A percentile compares a stretch with the other conserved stretches of the same genome.
Conservation (phyloP, 2,797 vertebrate species). For the Carapus acus region DNA sequence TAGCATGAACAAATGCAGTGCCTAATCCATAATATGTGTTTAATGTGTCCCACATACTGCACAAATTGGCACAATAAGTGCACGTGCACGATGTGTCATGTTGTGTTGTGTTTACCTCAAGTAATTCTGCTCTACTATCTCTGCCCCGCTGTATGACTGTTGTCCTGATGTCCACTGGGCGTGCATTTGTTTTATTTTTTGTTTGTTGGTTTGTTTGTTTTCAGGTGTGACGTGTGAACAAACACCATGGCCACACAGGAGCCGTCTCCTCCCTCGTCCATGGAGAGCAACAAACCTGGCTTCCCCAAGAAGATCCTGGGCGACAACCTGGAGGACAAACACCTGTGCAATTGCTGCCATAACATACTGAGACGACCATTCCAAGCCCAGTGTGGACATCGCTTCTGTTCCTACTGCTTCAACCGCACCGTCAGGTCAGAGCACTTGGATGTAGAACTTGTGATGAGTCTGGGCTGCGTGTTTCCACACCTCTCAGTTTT, state of each 20-base stretch:
- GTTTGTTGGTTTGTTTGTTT: too few species aligned
- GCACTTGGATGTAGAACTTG: too few species aligned
- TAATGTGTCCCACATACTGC: too few species aligned
- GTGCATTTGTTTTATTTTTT: too few species aligned
- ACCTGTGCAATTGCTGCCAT: constrained; percentile 86
- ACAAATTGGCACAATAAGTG: too few species aligned
- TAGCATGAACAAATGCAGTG: too few species aligned
- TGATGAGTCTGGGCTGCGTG: background rate
- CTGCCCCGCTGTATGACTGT: too few species aligned
- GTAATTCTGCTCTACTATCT: too few species aligned
- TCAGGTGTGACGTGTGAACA: constrained; percentile 62
- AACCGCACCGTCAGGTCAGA: constrained; percentile 84
- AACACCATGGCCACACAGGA: constrained; percentile 82
- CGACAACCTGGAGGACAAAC: constrained; percentile 86
- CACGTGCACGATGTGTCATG: too few species aligned
- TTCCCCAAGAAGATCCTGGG: constrained; percentile 88
- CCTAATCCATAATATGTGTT: too few species aligned
- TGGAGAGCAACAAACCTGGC: constrained; percentile 83
- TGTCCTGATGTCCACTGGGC: too few species aligned
- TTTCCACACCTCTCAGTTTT: background rate
- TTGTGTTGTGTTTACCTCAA: too few species aligned
- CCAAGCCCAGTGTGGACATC: constrained; percentile 92
- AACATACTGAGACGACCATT: constrained; percentile 84
- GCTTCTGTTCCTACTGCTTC: constrained; percentile 88
- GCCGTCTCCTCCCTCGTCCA: constrained; percentile 80